Evolutionary conservation across 2,797 vertebrate species (phyloP).

Genomic region (Gallinago stenura): DNA sequence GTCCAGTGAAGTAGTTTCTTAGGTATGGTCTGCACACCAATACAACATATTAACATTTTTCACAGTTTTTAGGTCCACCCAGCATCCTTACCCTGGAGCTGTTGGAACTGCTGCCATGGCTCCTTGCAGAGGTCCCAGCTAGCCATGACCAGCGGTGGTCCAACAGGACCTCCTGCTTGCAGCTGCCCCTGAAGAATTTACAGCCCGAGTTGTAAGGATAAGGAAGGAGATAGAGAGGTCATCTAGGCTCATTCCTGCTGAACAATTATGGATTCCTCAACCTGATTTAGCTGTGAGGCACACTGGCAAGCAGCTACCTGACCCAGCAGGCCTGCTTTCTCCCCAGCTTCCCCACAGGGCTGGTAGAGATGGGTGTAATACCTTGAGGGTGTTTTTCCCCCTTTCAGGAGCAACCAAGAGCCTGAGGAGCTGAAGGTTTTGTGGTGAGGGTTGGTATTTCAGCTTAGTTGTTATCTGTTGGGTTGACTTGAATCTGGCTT

Average conservation of each 20-base stretch:
- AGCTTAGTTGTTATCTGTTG: not conserved
- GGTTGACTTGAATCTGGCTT: not conserved
- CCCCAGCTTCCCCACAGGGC: not conserved
- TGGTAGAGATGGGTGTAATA: not conserved
- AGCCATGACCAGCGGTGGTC: not conserved
- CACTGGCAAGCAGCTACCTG: not conserved
- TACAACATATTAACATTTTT: not conserved
- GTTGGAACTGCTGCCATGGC: rapidly evolving
- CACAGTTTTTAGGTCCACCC: not conserved
- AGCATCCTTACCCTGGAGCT: not conserved
- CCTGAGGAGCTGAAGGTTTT: not conserved
- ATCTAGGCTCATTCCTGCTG: not conserved
- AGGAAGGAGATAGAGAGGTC: not conserved
- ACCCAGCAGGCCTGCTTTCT: not conserved
- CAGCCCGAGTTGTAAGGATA: not conserved
- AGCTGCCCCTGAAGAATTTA: constrained; percentile 44
- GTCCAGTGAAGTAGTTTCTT: not conserved
- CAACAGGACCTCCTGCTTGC: not conserved
- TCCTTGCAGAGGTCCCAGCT: not conserved
- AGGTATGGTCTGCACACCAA: not conserved
- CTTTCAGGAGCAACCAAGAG: not conserved
- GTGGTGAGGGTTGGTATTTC: not conserved
- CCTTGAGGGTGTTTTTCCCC: not conserved
- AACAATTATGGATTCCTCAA: not conserved
- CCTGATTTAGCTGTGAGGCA: not conserved